A percentile compares a stretch with the other conserved stretches of the same genome.
Conservation (phyloP, 2,888 invertebrate genomes). For the Trichogramma dendrolimi region DNA sequence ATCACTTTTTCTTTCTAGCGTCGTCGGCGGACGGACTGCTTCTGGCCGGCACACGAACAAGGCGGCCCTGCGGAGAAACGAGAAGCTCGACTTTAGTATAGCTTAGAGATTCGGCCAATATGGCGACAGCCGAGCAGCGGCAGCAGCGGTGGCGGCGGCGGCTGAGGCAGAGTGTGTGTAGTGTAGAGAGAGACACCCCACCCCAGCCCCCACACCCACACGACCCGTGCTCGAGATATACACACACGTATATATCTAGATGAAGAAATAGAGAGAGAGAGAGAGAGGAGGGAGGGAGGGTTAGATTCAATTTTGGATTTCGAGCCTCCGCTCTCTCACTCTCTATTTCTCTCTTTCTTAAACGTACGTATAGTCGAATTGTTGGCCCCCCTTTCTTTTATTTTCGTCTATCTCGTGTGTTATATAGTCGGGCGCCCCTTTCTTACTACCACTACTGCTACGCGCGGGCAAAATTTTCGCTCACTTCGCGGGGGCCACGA, state of each 20-base stretch:
- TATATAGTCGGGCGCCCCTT: no score
- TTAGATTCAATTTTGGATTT: no score
- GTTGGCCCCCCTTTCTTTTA: no score
- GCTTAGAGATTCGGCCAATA: conserved; percentile 6
- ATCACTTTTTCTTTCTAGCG: conserved; percentile 36
- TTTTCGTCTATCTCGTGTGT: no score
- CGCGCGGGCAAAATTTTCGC: background rate
- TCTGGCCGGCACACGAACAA: conserved; percentile 50
- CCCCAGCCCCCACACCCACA: background rate
- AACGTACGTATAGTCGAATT: no score
- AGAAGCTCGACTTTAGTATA: conserved; percentile 25
- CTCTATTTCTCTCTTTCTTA: no score
- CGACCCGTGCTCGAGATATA: background rate
- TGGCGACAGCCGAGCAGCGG: conserved; percentile 10
- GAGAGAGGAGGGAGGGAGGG: no score
- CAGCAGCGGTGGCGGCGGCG: no score
- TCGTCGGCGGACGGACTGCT: conserved; percentile 53
- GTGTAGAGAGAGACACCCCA: background rate
- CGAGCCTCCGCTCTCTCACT: no score
- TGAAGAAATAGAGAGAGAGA: no score
- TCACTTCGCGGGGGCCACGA: background rate
- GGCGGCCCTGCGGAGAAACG: conserved; percentile 45
- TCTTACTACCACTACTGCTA: no score
- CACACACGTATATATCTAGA: no score
- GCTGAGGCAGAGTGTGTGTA: background rate